Evolutionary conservation across 2,113 vertebrate species (phyloP).

Genomic region (Hippoglossus stenolepis): DNA sequence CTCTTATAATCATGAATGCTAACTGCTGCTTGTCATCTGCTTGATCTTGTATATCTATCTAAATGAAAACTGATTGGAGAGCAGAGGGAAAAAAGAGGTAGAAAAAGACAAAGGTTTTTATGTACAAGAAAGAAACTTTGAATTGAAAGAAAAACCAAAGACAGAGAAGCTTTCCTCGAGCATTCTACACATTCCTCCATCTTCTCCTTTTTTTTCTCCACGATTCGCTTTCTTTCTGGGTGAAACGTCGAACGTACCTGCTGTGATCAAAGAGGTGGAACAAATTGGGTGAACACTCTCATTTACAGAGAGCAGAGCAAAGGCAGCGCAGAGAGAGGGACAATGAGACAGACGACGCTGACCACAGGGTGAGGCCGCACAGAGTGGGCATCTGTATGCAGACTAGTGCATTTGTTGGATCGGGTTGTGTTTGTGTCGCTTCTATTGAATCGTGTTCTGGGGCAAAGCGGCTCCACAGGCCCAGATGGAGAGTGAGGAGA

Average conservation of each 20-base stretch:
- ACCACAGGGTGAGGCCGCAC: not conserved
- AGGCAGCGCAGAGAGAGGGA: not conserved
- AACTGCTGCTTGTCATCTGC: slow-evolving; percentile 1
- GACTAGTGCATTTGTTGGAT: no score
- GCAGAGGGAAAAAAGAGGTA: not conserved
- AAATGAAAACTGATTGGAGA: slow-evolving; percentile 3
- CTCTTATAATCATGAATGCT: not conserved
- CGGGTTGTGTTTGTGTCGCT: slow-evolving; percentile 2
- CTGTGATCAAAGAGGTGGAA: slow-evolving; percentile 67
- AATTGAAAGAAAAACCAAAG: not conserved
- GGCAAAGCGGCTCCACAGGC: slow-evolving; percentile 47
- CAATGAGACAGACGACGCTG: not conserved
- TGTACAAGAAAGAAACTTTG: not conserved
- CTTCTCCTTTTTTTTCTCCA: not conserved
- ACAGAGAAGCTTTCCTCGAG: slow-evolving; percentile 35
- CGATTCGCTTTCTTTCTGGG: slow-evolving; percentile 14
- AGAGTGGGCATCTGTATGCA: not conserved
- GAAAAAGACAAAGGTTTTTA: not conserved
- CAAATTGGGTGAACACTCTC: slow-evolving; percentile 27
- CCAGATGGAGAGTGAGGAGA: slow-evolving; percentile 57
- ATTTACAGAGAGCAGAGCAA: slow-evolving; percentile 16
- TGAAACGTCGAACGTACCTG: slow-evolving; percentile 44
- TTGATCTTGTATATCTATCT: slow-evolving; percentile 6
- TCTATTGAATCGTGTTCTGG: slow-evolving; percentile 29
- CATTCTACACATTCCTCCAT: slow-evolving; percentile 67